Evolutionary conservation across 2,113 vertebrate genomes (phyloP).

Genomic region (Melanocharis versteri): DNA sequence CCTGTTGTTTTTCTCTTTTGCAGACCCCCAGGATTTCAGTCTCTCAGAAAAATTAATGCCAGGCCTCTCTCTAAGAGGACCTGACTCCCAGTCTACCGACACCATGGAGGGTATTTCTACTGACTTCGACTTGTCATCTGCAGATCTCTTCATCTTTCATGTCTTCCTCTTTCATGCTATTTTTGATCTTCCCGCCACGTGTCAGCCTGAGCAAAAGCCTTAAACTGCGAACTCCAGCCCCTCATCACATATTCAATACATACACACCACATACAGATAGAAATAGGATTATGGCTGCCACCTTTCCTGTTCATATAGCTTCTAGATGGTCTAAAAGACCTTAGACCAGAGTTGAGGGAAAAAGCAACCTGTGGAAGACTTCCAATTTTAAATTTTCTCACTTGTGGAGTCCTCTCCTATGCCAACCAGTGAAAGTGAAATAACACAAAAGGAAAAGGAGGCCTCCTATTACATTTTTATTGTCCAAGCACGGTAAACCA

Average conservation of each 20-base stretch:
- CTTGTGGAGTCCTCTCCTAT: not conserved
- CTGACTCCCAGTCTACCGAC: not conserved
- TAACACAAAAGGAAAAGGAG: not conserved
- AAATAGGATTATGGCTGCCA: not conserved
- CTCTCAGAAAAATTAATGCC: not conserved
- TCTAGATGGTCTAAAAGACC: not conserved
- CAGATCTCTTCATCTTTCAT: not conserved
- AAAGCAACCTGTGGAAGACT: not conserved
- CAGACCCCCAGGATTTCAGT: constrained; percentile 14
- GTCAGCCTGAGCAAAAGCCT: not conserved
- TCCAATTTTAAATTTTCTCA: not conserved
- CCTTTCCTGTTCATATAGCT: not conserved
- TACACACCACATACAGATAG: not conserved
- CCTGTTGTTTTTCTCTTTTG: constrained; percentile 27
- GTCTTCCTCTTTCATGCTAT: not conserved
- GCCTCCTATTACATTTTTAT: not conserved
- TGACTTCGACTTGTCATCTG: not conserved
- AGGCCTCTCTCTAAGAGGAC: not conserved
- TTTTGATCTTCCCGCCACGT: not conserved
- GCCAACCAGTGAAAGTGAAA: not conserved
- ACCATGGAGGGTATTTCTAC: not conserved
- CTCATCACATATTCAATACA: not conserved
- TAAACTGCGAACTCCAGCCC: not conserved
- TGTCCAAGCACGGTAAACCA: not conserved
- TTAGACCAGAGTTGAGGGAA: accelerated